Evolutionary conservation across 2,113 vertebrate species (phyloP).

Genomic region (Syrmaticus mikado): DNA sequence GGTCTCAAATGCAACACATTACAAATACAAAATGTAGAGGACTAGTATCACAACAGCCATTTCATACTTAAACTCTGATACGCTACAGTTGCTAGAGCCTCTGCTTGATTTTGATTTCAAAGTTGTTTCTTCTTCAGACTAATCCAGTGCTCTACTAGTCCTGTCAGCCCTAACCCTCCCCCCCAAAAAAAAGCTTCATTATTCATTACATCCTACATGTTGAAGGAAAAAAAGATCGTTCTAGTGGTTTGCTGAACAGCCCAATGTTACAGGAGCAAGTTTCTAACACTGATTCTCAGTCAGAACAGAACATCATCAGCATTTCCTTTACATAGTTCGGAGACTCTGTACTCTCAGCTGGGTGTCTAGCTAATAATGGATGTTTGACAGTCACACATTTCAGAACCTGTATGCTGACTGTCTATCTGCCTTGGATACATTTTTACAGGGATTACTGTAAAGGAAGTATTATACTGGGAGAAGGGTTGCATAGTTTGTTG

Average conservation of each 20-base stretch:
- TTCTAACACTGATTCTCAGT: neutral
- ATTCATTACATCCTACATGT: neutral
- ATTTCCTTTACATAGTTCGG: neutral
- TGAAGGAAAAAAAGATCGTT: neutral
- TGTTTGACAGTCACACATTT: neutral
- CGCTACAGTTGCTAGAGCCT: neutral
- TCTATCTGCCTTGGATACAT: neutral
- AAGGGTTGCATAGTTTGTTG: neutral
- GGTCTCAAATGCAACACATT: neutral
- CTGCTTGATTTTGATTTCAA: neutral
- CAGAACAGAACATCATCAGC: neutral
- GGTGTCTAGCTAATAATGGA: neutral
- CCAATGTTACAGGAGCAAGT: fast-evolving
- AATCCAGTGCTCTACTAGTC: neutral
- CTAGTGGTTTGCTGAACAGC: neutral
- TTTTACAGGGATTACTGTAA: neutral
- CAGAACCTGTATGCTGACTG: conserved; percentile 9
- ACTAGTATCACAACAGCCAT: neutral
- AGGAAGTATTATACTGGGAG: neutral
- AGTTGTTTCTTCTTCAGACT: neutral
- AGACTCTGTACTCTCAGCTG: neutral
- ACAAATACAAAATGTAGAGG: neutral
- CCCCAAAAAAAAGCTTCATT: neutral
- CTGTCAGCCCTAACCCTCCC: neutral
- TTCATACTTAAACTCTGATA: neutral